Evolutionary conservation across 2,797 vertebrate genomes (phyloP), one percentile per base, ranked within the genome.

Genomic region (Austrolebias charrua): DNA sequence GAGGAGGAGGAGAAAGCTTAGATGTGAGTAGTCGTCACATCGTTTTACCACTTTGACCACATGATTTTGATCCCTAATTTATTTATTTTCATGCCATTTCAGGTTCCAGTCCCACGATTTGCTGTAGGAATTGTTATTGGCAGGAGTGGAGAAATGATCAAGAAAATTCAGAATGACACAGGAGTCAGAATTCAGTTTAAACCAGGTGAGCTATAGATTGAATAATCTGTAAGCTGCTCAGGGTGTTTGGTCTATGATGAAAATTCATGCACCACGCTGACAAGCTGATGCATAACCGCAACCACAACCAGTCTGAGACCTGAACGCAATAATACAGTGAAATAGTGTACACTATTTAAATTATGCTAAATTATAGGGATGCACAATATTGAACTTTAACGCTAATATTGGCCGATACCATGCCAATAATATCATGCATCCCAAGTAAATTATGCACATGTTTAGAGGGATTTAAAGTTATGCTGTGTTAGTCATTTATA

Each of bases 101-200:
- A 99, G 98, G 96, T 99, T 64, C 98, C 98, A 0, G 98, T 99
- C 66, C 97, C 97, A 19, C 92, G 97, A 40, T 99, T 99, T 90
- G 98, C 98, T 71, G 98, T 99, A 43, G 98, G 98, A 71, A 99
- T 99, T 78, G 96, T 99, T 54, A 98, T 99, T 48, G 97, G 97
- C 63, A 95, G 97, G 90, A 99, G 95, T 42, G 98, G 98, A 71
- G 98, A 99, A 82, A 99, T 99, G 98, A 99, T 99, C 20, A 99
- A 99, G 92, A 99, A 99, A 86, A 99, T 99, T 75, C 98, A 99
- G 84, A 99, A 96, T n/a, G 98, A 99, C 90, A 97, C 98, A 18
- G 97, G 97, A 1, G 98, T 99, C 76, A 89, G 97, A 82, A 99
- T 99, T 86, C 98, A 99, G 66, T 99, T 99, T 87, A 99, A 99